Evolutionary conservation across 2,888 invertebrate species (phyloP).

Genomic region (Cyclophora albipunctata): DNA sequence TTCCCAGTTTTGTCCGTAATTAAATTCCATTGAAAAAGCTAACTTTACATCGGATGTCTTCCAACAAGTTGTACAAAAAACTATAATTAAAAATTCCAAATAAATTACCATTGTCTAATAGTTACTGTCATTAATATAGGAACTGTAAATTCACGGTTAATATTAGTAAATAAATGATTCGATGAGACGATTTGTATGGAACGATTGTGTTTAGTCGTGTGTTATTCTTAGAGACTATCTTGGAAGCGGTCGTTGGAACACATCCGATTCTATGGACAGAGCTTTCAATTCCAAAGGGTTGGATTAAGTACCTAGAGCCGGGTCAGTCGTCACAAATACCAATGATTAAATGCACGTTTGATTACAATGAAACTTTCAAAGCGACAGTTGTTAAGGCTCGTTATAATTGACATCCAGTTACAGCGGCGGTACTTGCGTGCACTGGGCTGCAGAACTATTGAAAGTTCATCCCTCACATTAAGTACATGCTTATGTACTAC

Average conservation of each 20-base stretch:
- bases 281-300: slow-evolving; percentile 56
- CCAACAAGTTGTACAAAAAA: slow-evolving; percentile 35
- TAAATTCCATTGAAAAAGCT: slow-evolving; percentile 25
- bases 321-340: slow-evolving; percentile 49
- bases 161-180: slow-evolving; percentile 44
- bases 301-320: slow-evolving; percentile 50
- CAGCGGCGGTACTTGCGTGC: slow-evolving; percentile 15
- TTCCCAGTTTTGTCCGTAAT: slow-evolving; percentile 31
- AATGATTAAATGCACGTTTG: slow-evolving; percentile 45
- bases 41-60: slow-evolving; percentile 35
- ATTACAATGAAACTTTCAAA: slow-evolving; percentile 45
- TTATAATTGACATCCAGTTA: slow-evolving; percentile 64
- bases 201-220: slow-evolving; percentile 21
- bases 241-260: slow-evolving; percentile 37
- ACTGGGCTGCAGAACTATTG: slow-evolving; percentile 43
- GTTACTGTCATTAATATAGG: slow-evolving; percentile 59
- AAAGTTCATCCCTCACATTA: slow-evolving; percentile 48
- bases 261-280: slow-evolving; percentile 44
- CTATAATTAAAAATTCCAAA: slow-evolving; percentile 41
- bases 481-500: slow-evolving; percentile 40
- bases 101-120: slow-evolving; percentile 49
- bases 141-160: slow-evolving; percentile 63
- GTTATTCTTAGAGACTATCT: slow-evolving; percentile 33
- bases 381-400: slow-evolving; percentile 59
- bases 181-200: slow-evolving; percentile 29